Evolutionary conservation across 2,888 invertebrate genomes (phyloP).

Genomic region (Lasioglossum calceatum): DNA sequence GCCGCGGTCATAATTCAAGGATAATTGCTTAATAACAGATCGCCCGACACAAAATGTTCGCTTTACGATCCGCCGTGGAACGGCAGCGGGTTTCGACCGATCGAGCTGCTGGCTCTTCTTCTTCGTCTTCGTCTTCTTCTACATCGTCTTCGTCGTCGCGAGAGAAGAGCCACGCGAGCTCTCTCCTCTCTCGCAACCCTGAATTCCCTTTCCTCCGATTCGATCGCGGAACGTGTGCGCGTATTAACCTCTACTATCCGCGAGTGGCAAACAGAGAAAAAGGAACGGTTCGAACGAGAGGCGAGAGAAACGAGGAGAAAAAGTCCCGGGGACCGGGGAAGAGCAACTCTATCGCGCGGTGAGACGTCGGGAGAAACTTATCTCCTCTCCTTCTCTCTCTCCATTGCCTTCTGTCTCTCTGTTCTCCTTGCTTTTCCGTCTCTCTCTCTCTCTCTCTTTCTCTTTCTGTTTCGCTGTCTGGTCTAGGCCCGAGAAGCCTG

Average conservation of each 20-base stretch:
- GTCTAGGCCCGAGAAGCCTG: constrained; percentile 43
- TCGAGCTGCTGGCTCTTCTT: not conserved
- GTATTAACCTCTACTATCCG: constrained; percentile 34
- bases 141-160: not conserved
- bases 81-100: constrained; percentile 16
- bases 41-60: constrained; percentile 28
- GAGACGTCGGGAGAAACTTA: not conserved
- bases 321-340: not conserved
- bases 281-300: not conserved
- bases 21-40: constrained; percentile 63
- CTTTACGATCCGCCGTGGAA: constrained; percentile 29
- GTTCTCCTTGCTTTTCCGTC: not conserved
- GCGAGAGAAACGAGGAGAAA: constrained; percentile 13
- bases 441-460: not conserved
- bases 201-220: constrained; percentile 1
- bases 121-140: not conserved
- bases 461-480: not conserved
- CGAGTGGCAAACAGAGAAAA: not conserved
- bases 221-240: constrained; percentile 10
- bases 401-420: not conserved
- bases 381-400: not conserved
- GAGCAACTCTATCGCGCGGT: constrained; percentile 9
- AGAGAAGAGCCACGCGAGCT: not conserved
- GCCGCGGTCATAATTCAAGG: constrained; percentile 46
- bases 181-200: not conserved